These are phyloP conservation scores for Cichlasoma orientale DNA, from an alignment of 2,797 vertebrate species.

Conservation along the genomic window DNA sequence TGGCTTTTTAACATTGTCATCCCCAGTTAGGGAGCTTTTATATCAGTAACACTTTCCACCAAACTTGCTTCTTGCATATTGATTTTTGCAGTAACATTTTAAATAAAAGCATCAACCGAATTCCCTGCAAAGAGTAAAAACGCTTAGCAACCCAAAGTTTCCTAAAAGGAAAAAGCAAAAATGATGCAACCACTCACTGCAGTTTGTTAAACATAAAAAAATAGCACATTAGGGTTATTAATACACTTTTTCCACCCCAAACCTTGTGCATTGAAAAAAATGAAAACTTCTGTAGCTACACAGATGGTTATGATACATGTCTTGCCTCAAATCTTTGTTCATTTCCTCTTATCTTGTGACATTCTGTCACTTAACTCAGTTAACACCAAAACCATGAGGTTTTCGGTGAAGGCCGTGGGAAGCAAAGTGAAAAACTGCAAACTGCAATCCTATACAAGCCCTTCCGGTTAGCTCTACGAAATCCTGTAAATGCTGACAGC, in stretches of 20 bases:
- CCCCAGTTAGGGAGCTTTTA: not conserved
- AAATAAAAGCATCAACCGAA: slow-evolving; percentile 10
- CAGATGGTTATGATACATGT: not conserved
- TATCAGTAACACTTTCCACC: not conserved
- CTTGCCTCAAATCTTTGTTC: not conserved
- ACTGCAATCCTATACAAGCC: slow-evolving; percentile 7
- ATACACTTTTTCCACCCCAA: accelerated
- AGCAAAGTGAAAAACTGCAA: slow-evolving; percentile 32
- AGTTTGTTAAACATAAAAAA: too few relatives aligned
- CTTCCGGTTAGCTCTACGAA: slow-evolving; percentile 51
- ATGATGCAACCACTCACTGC: too few relatives aligned
- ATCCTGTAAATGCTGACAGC: slow-evolving; percentile 47
- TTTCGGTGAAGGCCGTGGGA: slow-evolving; percentile 13
- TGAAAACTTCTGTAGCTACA: not conserved
- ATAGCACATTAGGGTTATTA: not conserved
- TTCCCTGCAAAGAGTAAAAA: slow-evolving; percentile 1
- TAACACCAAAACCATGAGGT: slow-evolving; percentile 9
- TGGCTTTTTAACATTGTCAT: not conserved
- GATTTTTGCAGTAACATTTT: slow-evolving; percentile 5
- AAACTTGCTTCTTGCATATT: not conserved
- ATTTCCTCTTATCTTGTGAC: not conserved
- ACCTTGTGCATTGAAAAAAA: not conserved
- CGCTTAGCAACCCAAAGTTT: too few relatives aligned
- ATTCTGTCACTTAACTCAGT: slow-evolving; percentile 17
- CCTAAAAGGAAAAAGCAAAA: too few relatives aligned